Evolutionary conservation across 2,797 vertebrate genomes (phyloP), one percentile per base, ranked within the genome.

Genomic region (Choloepus didactylus): DNA sequence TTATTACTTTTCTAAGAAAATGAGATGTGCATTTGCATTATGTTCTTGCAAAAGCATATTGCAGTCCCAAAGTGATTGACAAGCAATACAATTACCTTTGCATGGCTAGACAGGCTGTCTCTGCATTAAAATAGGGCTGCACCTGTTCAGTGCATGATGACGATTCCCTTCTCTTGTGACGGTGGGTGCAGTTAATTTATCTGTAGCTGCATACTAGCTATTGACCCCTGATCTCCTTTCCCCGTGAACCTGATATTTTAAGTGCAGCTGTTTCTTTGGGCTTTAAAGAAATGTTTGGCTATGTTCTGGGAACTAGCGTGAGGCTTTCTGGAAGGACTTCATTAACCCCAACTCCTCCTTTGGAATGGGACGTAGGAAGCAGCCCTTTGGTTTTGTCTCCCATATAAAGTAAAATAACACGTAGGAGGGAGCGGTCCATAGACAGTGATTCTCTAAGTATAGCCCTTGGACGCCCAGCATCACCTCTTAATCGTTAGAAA

Each of bases 1-100:
- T 87, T 93, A 92, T 91, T 91, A 94, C 93, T 94, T 97, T 91
- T 70, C 90, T 94, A 92, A 91, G 96, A 97, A 97, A 96, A 95
- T 94, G 95, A 97, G 95, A 87, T 93, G 93, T 89, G 89, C 85
- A 44, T 96, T 95, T 89, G 41, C 88, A 84, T 95, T 87, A 54
- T 82, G 73, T 75, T 91, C 87, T 92, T 91, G 88, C 75, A 75
- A 84, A 96, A 93, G 60, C 85, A 88, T 66, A 89, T 27, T 86
- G 29, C 67, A 60, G 62, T n/a, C 51, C 87, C 31, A 0, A 12
- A 56, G 67, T 97, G 87, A 97, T 54, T 96, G 97, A 95, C 97
- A 96, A 77, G 94, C 81, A 85, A 75, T 73, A 31, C 87, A 91
- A 84, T 95, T 96, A 89, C 89, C 49, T 97, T 54, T 94, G 94